Percentiles rank a stretch among this genome's conserved stretches.
These are phyloP conservation scores for Eurytoma adleriae DNA, from an alignment of 2,888 invertebrate genomes.

Conservation along the genomic window DNA sequence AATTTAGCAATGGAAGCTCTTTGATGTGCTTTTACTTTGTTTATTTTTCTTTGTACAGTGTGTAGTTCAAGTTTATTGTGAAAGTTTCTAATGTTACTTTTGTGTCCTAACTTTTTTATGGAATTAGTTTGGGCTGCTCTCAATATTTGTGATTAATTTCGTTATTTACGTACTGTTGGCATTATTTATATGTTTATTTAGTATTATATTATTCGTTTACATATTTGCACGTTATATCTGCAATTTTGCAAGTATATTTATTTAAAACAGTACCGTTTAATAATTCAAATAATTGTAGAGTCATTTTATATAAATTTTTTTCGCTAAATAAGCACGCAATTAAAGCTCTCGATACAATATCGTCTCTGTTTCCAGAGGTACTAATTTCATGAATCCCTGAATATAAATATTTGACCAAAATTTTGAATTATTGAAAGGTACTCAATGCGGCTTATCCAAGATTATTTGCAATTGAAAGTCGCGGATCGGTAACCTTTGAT, in stretches of 20 bases:
- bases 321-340: no score
- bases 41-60: conserved; percentile 2
- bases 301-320: not conserved
- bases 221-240: not conserved
- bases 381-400: no score
- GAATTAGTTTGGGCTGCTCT: conserved; percentile 27
- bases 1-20: conserved; percentile 1
- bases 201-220: not conserved
- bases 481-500: no score
- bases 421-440: no score
- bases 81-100: conserved; percentile 18
- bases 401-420: no score
- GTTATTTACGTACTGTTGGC: conserved; percentile 27
- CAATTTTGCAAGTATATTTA: not conserved
- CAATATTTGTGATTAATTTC: conserved; percentile 58
- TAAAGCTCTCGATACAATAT: no score
- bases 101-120: conserved; percentile 44
- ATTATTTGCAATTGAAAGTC: not conserved
- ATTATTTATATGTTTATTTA: conserved; percentile 9
- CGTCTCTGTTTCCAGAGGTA: no score
- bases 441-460: no score
- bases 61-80: conserved; percentile 19
- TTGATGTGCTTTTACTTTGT: conserved; percentile 18
- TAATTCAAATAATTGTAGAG: not conserved
- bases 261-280: no score